Base-by-base conservation (phyloP, 2,888 invertebrate species). In the Oscheius sp. region DNA sequence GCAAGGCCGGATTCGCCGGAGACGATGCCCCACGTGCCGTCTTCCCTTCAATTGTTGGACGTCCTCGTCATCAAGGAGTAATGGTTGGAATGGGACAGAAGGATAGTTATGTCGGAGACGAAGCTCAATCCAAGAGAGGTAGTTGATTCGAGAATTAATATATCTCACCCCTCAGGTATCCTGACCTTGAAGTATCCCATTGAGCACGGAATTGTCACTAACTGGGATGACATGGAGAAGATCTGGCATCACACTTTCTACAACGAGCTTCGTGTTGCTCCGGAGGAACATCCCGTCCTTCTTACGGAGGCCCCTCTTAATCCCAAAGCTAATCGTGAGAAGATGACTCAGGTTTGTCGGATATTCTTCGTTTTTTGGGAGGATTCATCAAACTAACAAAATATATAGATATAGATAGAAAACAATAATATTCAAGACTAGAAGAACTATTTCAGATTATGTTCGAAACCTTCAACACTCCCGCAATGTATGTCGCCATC, bases 201-300 rank as follows among this genome's bases (percentile, higher is more conserved):
- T 88, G 94, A 95, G 88, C 94, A 95, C 89, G 94, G 94, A 85
- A 94, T 95, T 89, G 93, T 95, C 87, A 95, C 94, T 88, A 94
- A 95, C 91, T 95, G 95, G 95, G 94, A 95, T 86, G 94, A 94
- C 86, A 95, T 95, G 95, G 95, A 95, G 89, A 94, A 95, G 89
- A 95, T 95, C 90, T 95, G 95, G 95, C 95, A 95, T 89, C 95
- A 95, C 90, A 94, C 95, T 86, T 95, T 95, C 91, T 95, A 95
- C 92, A 95, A 95, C 88, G 94, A 95, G 89, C 91, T 95, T 87
- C 91, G 95, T 89, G 94, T 95, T 63, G 94, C 94, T 67, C 94
- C 95, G 74, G 94, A 94, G 88, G 94, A 94, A 89, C 94, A 94
- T 88, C 94, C 94, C 70, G 93, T 94, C 83, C 91, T 94, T 85